Base-by-base conservation (phyloP, 2,113 vertebrate genomes). In the Cavia aperea region DNA sequence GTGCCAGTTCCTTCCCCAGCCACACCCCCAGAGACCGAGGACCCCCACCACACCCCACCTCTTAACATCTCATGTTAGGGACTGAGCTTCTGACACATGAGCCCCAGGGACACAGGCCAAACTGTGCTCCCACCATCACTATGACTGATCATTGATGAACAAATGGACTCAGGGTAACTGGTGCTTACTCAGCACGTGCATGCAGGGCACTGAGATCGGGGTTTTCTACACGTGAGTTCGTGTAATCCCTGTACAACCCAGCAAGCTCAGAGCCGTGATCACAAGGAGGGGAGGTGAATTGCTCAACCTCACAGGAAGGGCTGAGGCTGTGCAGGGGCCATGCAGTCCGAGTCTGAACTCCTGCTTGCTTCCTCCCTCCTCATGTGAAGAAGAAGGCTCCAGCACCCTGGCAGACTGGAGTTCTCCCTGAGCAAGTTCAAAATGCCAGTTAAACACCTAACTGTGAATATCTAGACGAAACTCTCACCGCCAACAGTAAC, bases 401-500 rank as follows among this genome's bases (percentile, higher is more conserved):
- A 29, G 13, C 0, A 4, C 0, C 19, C 11, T 31, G n/a, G 11
- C 26, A 54, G 36, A 54, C 46, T 36, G 19, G 1, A 33, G 31
- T 86, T 84, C 78, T 85, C 31, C 83, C 31, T 46, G 82, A 77
- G 75, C 54, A 85, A 81, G 81, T 12, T 65, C 49, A 46, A 9
- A 81, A 58, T 58, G 13, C 49, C 5, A 0, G 19, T 2, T 82
- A 66, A 84, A 85, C 85, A 89, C 66, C 1, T 16, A 4, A 81
- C 36, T 63, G 39, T n/a, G 19, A 88, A 4, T 73, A 88, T 56
- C 70, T 70, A 79, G 39, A 75, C 91, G 11, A 93, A 49, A 85
- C 54, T 68, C 51, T 93, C 54, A 75, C 56, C 92, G 86, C 87
- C 36, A 94, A 84, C 0, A 62, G 31, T 75, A 46, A 77, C 81